Percentiles rank a stretch among this genome's conserved stretches.
Conservation (phyloP, 1,140 invertebrate genomes). For the Drosophila watanabei region DNA sequence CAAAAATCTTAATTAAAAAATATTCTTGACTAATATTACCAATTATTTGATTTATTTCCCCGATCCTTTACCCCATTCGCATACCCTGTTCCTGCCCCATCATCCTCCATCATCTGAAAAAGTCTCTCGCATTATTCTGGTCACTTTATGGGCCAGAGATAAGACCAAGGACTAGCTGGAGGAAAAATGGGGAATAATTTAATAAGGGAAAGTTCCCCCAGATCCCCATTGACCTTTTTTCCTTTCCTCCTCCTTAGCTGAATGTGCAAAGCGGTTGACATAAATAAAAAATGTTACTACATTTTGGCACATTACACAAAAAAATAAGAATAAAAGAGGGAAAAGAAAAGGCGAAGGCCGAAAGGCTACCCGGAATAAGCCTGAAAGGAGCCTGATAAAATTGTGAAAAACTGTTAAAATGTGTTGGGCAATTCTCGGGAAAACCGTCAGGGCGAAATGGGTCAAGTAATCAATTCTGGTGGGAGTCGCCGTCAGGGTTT, state of each 20-base stretch:
- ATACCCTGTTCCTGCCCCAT: background rate
- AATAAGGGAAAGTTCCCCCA: conserved; percentile 61
- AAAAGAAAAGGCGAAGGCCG: conserved; percentile 10
- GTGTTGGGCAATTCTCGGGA: conserved; percentile 51
- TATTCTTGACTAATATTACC: background rate
- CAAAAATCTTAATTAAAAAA: background rate
- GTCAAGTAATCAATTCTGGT: conserved; percentile 65
- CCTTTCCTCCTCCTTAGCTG: conserved; percentile 2
- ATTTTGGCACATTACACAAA: conserved; percentile 74
- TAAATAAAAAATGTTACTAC: conserved; percentile 78
- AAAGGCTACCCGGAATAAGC: conserved; percentile 13
- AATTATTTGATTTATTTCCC: background rate
- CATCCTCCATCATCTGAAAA: background rate
- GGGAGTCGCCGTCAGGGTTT: conserved; percentile 26
- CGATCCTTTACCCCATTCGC: background rate
- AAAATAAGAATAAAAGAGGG: conserved; percentile 29
- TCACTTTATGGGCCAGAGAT: conserved; percentile 65
- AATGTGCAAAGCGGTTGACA: conserved; percentile 52
- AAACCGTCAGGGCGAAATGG: conserved; percentile 44
- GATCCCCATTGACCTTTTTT: conserved; percentile 70
- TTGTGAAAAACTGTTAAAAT: conserved; percentile 71
- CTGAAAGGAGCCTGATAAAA: conserved; percentile 59
- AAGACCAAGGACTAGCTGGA: conserved; percentile 23
- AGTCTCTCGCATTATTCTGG: conserved; percentile 44
- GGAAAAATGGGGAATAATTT: conserved; percentile 68